Evolutionary conservation across 2,888 invertebrate species (phyloP).

Genomic region (Orthosia gracilis): DNA sequence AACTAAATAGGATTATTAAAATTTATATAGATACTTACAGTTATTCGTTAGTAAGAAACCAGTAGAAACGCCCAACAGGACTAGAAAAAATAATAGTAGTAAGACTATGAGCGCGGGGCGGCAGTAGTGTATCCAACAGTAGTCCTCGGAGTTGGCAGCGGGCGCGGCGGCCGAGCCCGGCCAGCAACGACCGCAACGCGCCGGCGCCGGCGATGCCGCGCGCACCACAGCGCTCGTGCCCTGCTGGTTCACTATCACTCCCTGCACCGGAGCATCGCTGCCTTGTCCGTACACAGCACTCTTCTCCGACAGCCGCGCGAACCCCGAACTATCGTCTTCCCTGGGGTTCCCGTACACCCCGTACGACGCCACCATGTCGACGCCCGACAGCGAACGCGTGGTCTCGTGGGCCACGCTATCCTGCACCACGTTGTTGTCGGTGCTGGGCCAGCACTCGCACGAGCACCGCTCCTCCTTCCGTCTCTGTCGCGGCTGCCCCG

Average conservation of each 20-base stretch:
- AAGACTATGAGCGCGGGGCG: slow-evolving; percentile 90
- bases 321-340: slow-evolving; percentile 89
- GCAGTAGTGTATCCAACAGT: slow-evolving; percentile 90
- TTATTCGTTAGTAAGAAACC: slow-evolving; percentile 91
- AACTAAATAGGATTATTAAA: slow-evolving; percentile 50
- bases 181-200: slow-evolving; percentile 84
- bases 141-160: slow-evolving; percentile 87
- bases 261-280: slow-evolving; percentile 87
- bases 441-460: slow-evolving; percentile 90
- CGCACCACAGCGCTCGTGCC: slow-evolving; percentile 89
- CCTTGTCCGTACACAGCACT: slow-evolving; percentile 84
- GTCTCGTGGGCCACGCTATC: slow-evolving; percentile 83
- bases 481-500: slow-evolving; percentile 83
- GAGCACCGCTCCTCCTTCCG: slow-evolving; percentile 89
- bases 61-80: slow-evolving; percentile 90
- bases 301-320: slow-evolving; percentile 86
- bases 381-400: slow-evolving; percentile 87
- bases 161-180: slow-evolving; percentile 79
- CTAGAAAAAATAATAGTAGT: slow-evolving; percentile 89
- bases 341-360: slow-evolving; percentile 89
- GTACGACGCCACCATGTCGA: slow-evolving; percentile 90
- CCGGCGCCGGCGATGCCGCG: slow-evolving; percentile 74
- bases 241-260: slow-evolving; percentile 90
- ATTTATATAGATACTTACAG: slow-evolving; percentile 85
- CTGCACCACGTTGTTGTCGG: slow-evolving; percentile 84